Percentiles rank a stretch among this genome's conserved stretches.
These are phyloP conservation scores for Dicaeum eximium DNA, from an alignment of 2,113 vertebrate genomes.

Conservation along the genomic window DNA sequence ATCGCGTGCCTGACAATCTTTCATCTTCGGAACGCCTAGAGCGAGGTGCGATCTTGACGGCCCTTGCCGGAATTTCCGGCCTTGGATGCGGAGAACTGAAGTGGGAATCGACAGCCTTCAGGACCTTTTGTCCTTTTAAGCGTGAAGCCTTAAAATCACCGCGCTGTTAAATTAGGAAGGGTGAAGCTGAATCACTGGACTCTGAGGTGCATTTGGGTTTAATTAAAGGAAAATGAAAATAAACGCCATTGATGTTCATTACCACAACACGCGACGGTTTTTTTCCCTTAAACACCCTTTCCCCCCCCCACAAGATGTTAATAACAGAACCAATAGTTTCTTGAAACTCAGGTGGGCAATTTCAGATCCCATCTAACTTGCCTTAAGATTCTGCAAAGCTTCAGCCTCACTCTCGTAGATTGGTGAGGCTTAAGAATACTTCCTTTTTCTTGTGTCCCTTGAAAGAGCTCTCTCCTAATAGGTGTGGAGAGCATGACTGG, in stretches of 20 bases:
- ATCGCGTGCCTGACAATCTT: fast-evolving
- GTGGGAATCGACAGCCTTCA: fast-evolving
- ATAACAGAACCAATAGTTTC: not conserved
- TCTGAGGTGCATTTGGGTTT: not conserved
- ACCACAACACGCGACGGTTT: fast-evolving
- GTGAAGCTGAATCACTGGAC: not conserved
- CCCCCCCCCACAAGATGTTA: fast-evolving
- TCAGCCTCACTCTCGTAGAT: not conserved
- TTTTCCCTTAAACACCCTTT: not conserved
- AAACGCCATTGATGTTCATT: not conserved
- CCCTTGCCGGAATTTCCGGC: fast-evolving
- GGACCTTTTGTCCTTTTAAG: not conserved
- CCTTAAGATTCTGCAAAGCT: not conserved
- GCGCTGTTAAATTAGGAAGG: not conserved
- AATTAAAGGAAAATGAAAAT: not conserved
- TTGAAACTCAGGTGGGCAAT: not conserved
- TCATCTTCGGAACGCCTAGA: fast-evolving
- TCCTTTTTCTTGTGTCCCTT: not conserved
- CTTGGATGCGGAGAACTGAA: not conserved
- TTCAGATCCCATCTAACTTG: not conserved
- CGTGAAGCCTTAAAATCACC: not conserved
- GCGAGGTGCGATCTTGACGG: fast-evolving
- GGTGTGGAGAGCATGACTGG: not conserved
- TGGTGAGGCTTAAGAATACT: not conserved
- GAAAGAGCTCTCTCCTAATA: not conserved